Conservation (phyloP, 2,113 vertebrate species). For the Periophthalmodon schlosseri region DNA sequence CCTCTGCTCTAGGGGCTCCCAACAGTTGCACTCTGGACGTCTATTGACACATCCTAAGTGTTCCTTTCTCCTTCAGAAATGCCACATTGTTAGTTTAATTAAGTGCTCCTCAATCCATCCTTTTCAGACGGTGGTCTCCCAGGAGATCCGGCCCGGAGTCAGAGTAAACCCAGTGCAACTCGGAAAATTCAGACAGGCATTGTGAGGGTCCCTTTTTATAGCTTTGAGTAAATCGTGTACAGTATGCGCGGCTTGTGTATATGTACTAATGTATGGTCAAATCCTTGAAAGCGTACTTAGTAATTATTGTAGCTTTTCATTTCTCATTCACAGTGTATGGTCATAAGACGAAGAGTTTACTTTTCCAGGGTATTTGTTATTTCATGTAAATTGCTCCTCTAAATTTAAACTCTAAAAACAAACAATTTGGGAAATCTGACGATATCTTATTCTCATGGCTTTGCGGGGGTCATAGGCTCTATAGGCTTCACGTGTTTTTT, state of each 20-base stretch:
- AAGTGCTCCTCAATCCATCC: slow-evolving; percentile 72
- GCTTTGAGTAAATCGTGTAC: slow-evolving; percentile 14
- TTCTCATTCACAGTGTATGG: slow-evolving; percentile 42
- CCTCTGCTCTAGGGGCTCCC: slow-evolving; percentile 62
- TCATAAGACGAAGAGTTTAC: slow-evolving; percentile 60
- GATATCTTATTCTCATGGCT: slow-evolving; percentile 73
- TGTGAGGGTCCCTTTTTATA: slow-evolving; percentile 22
- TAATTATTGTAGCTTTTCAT: slow-evolving; percentile 27
- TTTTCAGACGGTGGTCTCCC: slow-evolving; percentile 64
- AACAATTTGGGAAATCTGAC: slow-evolving; percentile 75
- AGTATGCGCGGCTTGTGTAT: slow-evolving; percentile 8
- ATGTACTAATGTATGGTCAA: slow-evolving; percentile 21
- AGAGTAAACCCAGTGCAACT: slow-evolving; percentile 34
- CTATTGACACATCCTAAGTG: slow-evolving; percentile 79
- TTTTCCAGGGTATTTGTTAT: slow-evolving; percentile 75
- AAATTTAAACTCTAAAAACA: slow-evolving; percentile 79
- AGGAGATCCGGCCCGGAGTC: slow-evolving; percentile 41
- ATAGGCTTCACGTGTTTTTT: slow-evolving; percentile 26
- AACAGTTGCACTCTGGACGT: slow-evolving; percentile 77
- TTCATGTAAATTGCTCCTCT: slow-evolving; percentile 71
- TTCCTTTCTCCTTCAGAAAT: slow-evolving; percentile 76
- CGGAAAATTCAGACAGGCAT: slow-evolving; percentile 26
- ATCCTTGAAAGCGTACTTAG: slow-evolving; percentile 32
- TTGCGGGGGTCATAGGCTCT: slow-evolving; percentile 58
- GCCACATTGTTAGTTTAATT: slow-evolving; percentile 79